phyloP scores from a whole-genome alignment of 2,888 invertebrate genomes.

The Argyra leucocephala region DNA sequence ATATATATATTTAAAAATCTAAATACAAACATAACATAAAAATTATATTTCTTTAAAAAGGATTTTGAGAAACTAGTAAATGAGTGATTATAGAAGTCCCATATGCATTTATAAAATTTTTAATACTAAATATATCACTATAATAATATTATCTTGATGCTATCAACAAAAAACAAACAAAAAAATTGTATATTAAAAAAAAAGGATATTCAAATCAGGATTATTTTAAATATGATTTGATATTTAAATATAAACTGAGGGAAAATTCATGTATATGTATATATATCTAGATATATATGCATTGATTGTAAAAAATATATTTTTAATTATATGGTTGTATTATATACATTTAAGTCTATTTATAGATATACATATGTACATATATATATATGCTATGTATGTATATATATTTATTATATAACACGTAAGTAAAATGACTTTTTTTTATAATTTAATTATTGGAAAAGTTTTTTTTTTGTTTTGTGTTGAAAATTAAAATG shows the following conservation, averaged over 20 bases:
- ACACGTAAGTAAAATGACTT: background rate
- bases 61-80: background rate
- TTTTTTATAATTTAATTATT: background rate
- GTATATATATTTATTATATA: background rate
- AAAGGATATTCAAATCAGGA: background rate
- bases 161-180: background rate
- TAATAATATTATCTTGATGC: background rate
- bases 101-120: background rate
- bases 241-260: too few species aligned
- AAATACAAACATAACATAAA: too few species aligned
- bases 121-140: background rate
- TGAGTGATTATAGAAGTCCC: conserved; percentile 2
- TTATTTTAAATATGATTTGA: too few species aligned
- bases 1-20: too few species aligned
- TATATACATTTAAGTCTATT: too few species aligned
- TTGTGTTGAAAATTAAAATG: too few species aligned
- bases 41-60: background rate
- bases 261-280: too few species aligned
- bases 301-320: background rate
- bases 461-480: too few species aligned
- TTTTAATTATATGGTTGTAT: too few species aligned
- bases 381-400: too few species aligned
- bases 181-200: background rate
- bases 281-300: background rate
- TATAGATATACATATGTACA: background rate